These are phyloP conservation scores for Pipistrellus pygmaeus DNA, from an alignment of 2,797 vertebrate species.

Conservation along the genomic window DNA sequence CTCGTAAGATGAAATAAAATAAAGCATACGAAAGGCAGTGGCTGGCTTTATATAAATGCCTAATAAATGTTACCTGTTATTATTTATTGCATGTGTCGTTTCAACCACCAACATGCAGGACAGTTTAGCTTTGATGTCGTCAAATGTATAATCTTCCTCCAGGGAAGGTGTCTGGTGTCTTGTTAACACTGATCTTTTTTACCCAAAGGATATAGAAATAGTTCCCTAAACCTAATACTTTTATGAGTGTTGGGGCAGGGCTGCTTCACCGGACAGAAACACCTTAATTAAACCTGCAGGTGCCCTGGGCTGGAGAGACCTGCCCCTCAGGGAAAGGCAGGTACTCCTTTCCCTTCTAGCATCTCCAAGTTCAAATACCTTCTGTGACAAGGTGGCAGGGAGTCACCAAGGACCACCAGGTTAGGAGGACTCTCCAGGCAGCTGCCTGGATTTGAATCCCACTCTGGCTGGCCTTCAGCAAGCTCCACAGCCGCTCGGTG, in stretches of 20 bases:
- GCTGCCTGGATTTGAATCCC: neutral
- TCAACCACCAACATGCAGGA: neutral
- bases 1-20: neutral
- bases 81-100: neutral
- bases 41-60: neutral
- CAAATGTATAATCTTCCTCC: neutral
- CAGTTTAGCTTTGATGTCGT: neutral
- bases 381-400: neutral
- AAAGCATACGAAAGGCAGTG: neutral
- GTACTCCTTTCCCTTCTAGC: neutral
- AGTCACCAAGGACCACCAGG: neutral
- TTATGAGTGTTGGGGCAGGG: neutral
- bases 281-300: neutral
- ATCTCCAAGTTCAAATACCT: neutral
- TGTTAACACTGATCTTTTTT: neutral
- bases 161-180: neutral
- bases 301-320: neutral
- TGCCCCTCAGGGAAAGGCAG: neutral
- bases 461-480: neutral
- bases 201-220: conserved; percentile 5
- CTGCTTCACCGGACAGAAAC: neutral
- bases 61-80: neutral
- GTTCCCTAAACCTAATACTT: neutral
- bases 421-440: neutral
- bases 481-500: neutral